Base-by-base conservation (phyloP, 2,888 invertebrate genomes). In the Nemoura dubitans region DNA sequence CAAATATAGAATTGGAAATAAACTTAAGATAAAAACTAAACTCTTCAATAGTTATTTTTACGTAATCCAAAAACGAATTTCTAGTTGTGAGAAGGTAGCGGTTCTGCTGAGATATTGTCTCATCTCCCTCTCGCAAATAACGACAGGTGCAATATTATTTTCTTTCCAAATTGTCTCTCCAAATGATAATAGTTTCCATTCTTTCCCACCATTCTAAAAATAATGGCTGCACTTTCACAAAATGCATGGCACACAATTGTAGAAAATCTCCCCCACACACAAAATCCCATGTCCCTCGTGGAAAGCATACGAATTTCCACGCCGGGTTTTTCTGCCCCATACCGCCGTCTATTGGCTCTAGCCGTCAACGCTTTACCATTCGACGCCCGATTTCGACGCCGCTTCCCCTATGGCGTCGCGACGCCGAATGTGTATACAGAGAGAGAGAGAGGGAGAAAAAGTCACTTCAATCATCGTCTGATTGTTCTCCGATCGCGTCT, bases 401-500 rank as follows among this genome's bases (percentile, higher is more conserved):
- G 59, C 59, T 10, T 21, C 59, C 16, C 16, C 59, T 59, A 59
- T 59, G 59, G 16, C 59, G 59, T 59, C 59, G 59, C 21, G 16
- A 59, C 59, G 59, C 10, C 36, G 36, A 36, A 10, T 36, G 36
- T 59, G 59, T 59, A 59, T 1, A 59, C 59, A 59, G 36, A 36
- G 36, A 36, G 36, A 36, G 10, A 36, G 14, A 59, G 36, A 36
- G 36, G 10, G 36, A 36, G 10, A 36, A 59, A 59, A 59, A 59
- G 16, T 59, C 59, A 59, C 59, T 59, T 21, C 16, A 59, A 59
- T 59, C 59, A 59, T 59, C 59, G 16, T 7, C 21, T 59, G 59
- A 59, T 59, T 59, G 59, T 59, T 59, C 59, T 59, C 10, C 59
- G 59, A 59, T 59, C 59, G 59, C 59, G 59, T 59, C 59, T 59